Base-by-base conservation (phyloP, 2,797 vertebrate species). In the Megalops cyprinoides region DNA sequence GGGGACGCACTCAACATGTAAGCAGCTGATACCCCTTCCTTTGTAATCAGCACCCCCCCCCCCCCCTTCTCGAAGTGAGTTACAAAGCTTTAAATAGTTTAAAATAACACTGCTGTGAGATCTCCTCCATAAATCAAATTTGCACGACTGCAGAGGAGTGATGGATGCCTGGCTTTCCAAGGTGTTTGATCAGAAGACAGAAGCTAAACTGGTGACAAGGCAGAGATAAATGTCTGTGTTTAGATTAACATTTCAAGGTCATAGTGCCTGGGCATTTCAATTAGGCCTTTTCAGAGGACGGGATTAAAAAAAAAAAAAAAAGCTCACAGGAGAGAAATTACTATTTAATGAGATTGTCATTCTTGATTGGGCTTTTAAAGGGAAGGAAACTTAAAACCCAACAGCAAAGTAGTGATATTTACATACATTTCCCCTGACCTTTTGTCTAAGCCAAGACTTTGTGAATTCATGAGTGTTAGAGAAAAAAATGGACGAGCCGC, bases 201-300 rank as follows among this genome's bases (percentile, higher is more conserved):
- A 88, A 91, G 82, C 86, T 93, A 89, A 92, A 93, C 85, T 81
- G 87, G 87, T 86, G 89, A 92, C 84, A 88, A 88, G 90, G 81
- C 88, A 90, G 86, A 94, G 92, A 95, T 92, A 92, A 92, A 95
- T 94, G 90, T 91, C 89, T 80, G 44, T 86, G 88, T 87, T 88
- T 86, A 90, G 92, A 95, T 95, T 91, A 93, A 88, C 86, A 91
- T 90, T 82, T 83, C 94, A 95, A 95, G 93, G 95, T 95, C 91
- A 94, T 74, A 87, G 84, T 89, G 89, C 76, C 79, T 85, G 87
- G 86, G 91, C 90, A 91, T 94, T 94, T 94, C 92, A 95, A 93
- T 94, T 92, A 94, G 85, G 79, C 90, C 80, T 89, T 91, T 85
- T 90, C 85, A 89, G 51, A 82, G 80, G 88, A 88, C 82, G 75